Evolutionary conservation across 2,888 invertebrate species (phyloP), one percentile per base, ranked within the genome.

Genomic region (Macaria liturata): DNA sequence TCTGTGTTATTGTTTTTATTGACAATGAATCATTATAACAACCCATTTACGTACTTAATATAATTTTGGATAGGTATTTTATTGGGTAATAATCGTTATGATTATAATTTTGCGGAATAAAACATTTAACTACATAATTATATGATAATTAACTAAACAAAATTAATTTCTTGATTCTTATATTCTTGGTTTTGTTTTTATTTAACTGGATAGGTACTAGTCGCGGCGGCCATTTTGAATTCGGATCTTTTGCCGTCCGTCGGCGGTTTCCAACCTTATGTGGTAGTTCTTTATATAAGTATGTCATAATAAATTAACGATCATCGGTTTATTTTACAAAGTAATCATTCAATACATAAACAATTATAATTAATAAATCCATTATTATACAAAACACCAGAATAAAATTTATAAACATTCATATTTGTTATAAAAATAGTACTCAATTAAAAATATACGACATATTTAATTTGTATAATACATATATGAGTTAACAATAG

Each of bases 1-100:
- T 54, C 63, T 50, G 54, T 62, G 67, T 80, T 78, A 81, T 76
- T 74, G 72, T 72, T 75, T 79, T 81, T 78, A 82, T 74, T 64
- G 67, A 53, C 73, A 72, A 70, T 71, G 49, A 75, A 75, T 74
- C 74, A 69, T 69, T 70, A 63, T 66, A 66, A 70, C 64, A 66
- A 67, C 62, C 59, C 57, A 66, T 68, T 71, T 62, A 59, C 52
- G 57, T 61, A 60, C 54, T 55, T 61, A 65, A 70, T 58, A 65
- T 65, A 64, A 68, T 61, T 65, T 67, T 49, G 65, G 34, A 61
- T 64, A 61, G 63, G 59, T 62, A 61, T 66, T 68, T 66, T 64
- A 68, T 62, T 62, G 54, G 56, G 56, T 56, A 53, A 61, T 64
- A 58, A 68, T 61, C 59, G 60, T 61, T 59, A 59, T 60, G 59